A percentile compares a stretch with the other conserved stretches of the same genome.
Conservation (phyloP, 2,113 vertebrate genomes). For the Peucedramus taeniatus region DNA sequence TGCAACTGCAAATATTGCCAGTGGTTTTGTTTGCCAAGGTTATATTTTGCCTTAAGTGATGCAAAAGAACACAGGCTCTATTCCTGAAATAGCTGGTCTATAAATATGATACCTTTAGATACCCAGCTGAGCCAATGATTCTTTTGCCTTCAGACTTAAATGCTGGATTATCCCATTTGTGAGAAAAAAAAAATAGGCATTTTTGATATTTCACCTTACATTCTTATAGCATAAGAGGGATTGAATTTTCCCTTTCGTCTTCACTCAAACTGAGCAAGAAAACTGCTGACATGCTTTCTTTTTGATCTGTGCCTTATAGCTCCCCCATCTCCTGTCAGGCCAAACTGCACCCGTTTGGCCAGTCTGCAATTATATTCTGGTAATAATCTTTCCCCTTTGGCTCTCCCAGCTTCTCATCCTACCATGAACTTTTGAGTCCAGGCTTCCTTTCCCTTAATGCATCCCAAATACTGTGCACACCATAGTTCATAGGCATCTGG, state of each 20-base stretch:
- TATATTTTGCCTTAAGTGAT: conserved; percentile 69
- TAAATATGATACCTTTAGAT: conserved; percentile 60
- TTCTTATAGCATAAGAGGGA: not conserved
- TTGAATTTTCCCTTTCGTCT: not conserved
- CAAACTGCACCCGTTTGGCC: not conserved
- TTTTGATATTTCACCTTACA: not conserved
- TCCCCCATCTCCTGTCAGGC: not conserved
- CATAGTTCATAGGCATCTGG: not conserved
- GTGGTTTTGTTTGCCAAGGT: conserved; percentile 71
- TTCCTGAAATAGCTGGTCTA: conserved; percentile 63
- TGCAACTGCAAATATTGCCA: conserved; percentile 63
- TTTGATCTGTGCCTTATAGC: not conserved
- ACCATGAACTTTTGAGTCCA: not conserved
- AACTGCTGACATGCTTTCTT: not conserved
- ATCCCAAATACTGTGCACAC: not conserved
- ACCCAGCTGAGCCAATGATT: conserved; percentile 31
- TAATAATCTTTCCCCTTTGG: not conserved
- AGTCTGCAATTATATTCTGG: not conserved
- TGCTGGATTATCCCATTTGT: not conserved
- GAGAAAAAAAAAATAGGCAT: not conserved
- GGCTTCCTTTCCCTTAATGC: not conserved
- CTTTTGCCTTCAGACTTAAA: conserved; percentile 26
- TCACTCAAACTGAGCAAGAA: not conserved
- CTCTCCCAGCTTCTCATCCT: not conserved
- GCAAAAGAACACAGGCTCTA: conserved; percentile 57